Conservation (phyloP, 2,888 invertebrate species). For the Drosophila paranaensis region DNA sequence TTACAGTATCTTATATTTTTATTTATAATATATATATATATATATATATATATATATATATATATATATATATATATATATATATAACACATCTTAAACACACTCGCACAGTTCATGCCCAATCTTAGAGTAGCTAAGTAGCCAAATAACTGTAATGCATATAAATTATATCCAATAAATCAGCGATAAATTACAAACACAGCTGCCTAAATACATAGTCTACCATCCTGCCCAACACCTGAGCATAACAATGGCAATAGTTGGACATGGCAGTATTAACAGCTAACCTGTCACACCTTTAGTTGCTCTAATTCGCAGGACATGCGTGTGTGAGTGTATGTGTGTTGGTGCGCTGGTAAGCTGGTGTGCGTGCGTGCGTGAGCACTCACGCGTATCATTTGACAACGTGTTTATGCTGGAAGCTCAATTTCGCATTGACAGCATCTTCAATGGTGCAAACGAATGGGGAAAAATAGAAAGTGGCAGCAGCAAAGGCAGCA, state of each 20-base stretch:
- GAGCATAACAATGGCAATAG: slow-evolving; percentile 25
- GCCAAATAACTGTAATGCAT: slow-evolving; percentile 36
- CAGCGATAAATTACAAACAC: slow-evolving; percentile 59
- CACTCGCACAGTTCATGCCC: too few species aligned
- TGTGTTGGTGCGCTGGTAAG: neutral
- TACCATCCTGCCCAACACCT: slow-evolving; percentile 43
- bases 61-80: neutral
- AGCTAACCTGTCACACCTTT: slow-evolving; percentile 19
- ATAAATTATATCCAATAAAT: slow-evolving; percentile 43
- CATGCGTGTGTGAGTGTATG: neutral
- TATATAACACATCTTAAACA: too few species aligned
- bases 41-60: too few species aligned
- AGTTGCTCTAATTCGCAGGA: neutral
- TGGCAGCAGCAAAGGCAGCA: slow-evolving; percentile 13
- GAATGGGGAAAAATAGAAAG: slow-evolving; percentile 35
- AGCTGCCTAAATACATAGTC: slow-evolving; percentile 9
- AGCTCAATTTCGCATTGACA: slow-evolving; percentile 78
- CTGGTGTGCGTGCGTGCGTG: slow-evolving; percentile 49
- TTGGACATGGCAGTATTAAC: slow-evolving; percentile 25
- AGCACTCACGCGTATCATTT: slow-evolving; percentile 71
- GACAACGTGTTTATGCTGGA: slow-evolving; percentile 76
- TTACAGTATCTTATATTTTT: too few species aligned
- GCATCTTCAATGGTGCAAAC: slow-evolving; percentile 67
- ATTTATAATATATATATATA: too few species aligned
- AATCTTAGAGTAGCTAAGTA: neutral